A percentile compares a stretch with the other conserved stretches of the same genome.
phyloP scores from a whole-genome alignment of 2,797 vertebrate genomes.

The Phaenicophaeus curvirostris region DNA sequence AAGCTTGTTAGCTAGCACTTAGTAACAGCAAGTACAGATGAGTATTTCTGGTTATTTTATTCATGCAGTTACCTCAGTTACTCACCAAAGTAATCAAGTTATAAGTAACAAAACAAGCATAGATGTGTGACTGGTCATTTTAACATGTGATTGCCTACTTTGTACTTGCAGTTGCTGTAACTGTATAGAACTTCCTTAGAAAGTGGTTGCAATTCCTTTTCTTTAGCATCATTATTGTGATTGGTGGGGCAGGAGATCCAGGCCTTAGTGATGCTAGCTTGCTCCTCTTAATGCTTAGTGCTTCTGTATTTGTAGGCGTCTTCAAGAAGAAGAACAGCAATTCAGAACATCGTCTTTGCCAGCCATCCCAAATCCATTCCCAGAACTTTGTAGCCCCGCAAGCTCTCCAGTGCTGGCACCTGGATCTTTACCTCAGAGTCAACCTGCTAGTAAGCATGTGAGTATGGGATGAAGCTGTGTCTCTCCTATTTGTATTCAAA shows the following conservation, averaged over 20 bases:
- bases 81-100: not conserved
- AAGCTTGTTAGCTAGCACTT: not conserved
- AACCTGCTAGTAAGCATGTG: slow-evolving; percentile 80
- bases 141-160: not conserved
- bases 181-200: not conserved
- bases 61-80: not conserved
- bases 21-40: not conserved
- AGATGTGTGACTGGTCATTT: not conserved
- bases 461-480: slow-evolving; percentile 46
- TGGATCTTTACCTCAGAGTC: slow-evolving; percentile 89
- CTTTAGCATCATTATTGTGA: not conserved
- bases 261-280: not conserved
- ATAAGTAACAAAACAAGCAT: not conserved
- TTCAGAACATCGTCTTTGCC: slow-evolving; percentile 93
- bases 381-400: slow-evolving; percentile 90
- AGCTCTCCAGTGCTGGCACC: slow-evolving; percentile 87
- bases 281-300: slow-evolving; percentile 5
- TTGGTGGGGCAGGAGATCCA: not conserved
- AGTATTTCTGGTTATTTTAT: not conserved
- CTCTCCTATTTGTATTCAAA: not conserved
- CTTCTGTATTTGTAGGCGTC: slow-evolving; percentile 79
- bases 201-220: not conserved
- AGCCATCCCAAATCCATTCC: slow-evolving; percentile 97
- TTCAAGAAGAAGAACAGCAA: slow-evolving; percentile 92
- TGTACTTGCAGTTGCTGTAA: not conserved